Percentiles rank a stretch among this genome's conserved stretches.
Evolutionary conservation across 2,797 vertebrate species (phyloP).

Genomic region (Prunella strophiata): DNA sequence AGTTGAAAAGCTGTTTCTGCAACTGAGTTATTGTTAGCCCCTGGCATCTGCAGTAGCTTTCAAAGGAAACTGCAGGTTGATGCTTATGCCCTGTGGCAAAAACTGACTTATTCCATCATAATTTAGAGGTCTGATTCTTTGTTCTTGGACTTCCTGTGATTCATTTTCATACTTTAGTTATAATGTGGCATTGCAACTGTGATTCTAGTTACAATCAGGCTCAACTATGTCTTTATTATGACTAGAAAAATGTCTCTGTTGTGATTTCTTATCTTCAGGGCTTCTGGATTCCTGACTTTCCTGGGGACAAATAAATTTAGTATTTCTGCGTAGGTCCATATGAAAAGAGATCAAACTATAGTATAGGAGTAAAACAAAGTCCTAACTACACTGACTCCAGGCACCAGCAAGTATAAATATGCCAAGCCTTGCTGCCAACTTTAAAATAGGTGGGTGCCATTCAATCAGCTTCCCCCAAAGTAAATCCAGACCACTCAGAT

Average conservation of each 20-base stretch:
- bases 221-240: background rate
- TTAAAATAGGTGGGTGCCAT: background rate
- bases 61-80: constrained; percentile 9
- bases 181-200: background rate
- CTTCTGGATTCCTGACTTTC: background rate
- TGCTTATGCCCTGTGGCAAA: constrained; percentile 1
- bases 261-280: background rate
- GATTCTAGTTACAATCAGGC: background rate
- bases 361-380: background rate
- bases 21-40: constrained; percentile 19
- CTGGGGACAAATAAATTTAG: background rate
- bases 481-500: background rate
- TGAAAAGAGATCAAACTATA: background rate
- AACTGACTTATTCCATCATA: constrained; percentile 1
- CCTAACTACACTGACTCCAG: background rate
- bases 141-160: background rate
- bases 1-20: background rate
- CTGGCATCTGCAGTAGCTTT: background rate
- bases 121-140: constrained; percentile 5
- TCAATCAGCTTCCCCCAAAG: background rate
- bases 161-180: constrained; percentile 1
- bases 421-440: background rate
- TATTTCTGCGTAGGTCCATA: background rate
- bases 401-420: background rate
- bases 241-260: background rate